A percentile compares a stretch with the other conserved stretches of the same genome.
Evolutionary conservation across 2,113 vertebrate genomes (phyloP).

Genomic region (Ctenodactylus gundi): DNA sequence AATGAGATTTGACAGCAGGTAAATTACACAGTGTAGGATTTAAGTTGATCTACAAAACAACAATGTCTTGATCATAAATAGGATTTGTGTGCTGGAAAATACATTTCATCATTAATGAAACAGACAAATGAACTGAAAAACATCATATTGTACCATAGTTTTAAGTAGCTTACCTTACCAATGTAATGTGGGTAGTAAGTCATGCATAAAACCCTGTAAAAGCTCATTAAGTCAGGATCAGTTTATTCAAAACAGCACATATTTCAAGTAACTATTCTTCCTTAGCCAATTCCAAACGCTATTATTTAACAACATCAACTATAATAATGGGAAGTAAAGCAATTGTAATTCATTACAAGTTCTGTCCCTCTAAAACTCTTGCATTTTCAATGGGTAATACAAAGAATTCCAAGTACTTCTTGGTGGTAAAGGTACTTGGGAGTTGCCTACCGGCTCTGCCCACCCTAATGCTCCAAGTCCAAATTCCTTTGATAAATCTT

Average conservation of each 20-base stretch:
- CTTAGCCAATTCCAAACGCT: conserved; percentile 62
- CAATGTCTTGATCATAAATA: conserved; percentile 75
- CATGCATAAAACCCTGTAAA: conserved; percentile 71
- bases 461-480: too few species aligned
- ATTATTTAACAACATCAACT: conserved; percentile 61
- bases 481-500: not conserved
- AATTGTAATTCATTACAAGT: conserved; percentile 55
- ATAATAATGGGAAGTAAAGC: conserved; percentile 62
- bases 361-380: conserved; percentile 4
- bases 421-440: not conserved
- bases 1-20: conserved; percentile 81
- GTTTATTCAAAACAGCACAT: conserved; percentile 73
- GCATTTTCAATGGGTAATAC: not conserved
- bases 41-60: conserved; percentile 75
- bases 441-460: not conserved
- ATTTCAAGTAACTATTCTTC: conserved; percentile 70
- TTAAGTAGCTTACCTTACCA: conserved; percentile 74
- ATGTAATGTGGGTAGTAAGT: conserved; percentile 56
- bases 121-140: conserved; percentile 70
- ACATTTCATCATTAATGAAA: conserved; percentile 70
- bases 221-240: conserved; percentile 74
- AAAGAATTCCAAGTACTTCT: not conserved
- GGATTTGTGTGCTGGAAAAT: conserved; percentile 71
- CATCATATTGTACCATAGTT: conserved; percentile 45
- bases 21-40: conserved; percentile 74